These are phyloP conservation scores for Micrasema longulum DNA, from an alignment of 1,140 invertebrate genomes.

Conservation along the genomic window DNA sequence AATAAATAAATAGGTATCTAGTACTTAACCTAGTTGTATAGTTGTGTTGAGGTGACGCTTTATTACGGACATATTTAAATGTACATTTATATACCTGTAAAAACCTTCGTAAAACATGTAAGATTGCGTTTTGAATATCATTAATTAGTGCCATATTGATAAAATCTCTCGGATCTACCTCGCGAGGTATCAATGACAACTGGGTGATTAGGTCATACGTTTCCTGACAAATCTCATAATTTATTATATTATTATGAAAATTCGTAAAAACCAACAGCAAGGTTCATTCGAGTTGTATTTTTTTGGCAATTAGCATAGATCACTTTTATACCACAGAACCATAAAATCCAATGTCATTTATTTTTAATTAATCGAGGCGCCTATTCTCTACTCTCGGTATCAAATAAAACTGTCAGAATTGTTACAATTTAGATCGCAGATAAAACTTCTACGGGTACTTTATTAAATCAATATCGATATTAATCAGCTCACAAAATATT, in stretches of 20 bases:
- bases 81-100: too few relatives aligned
- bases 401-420: constrained; percentile 16
- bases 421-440: constrained; percentile 20
- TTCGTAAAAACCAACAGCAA: constrained; percentile 12
- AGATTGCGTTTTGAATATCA: too few relatives aligned
- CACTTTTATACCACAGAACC: constrained; percentile 11
- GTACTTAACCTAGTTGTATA: too few relatives aligned
- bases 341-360: constrained; percentile 31
- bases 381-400: not conserved
- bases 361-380: constrained; percentile 25
- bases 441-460: not conserved
- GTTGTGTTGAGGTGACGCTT: too few relatives aligned
- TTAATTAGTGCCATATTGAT: too few relatives aligned
- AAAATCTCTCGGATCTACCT: not conserved
- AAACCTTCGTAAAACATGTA: too few relatives aligned
- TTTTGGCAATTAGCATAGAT: constrained; percentile 34
- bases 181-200: constrained; percentile 5
- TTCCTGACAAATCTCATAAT: constrained; percentile 12
- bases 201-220: not conserved
- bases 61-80: too few relatives aligned
- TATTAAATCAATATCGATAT: constrained; percentile 17
- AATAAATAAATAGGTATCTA: too few relatives aligned
- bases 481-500: constrained; percentile 8
- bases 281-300: constrained; percentile 6
- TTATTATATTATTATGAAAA: constrained; percentile 21